Conservation (phyloP, 2,113 vertebrate genomes). For the Oxyura jamaicensis region DNA sequence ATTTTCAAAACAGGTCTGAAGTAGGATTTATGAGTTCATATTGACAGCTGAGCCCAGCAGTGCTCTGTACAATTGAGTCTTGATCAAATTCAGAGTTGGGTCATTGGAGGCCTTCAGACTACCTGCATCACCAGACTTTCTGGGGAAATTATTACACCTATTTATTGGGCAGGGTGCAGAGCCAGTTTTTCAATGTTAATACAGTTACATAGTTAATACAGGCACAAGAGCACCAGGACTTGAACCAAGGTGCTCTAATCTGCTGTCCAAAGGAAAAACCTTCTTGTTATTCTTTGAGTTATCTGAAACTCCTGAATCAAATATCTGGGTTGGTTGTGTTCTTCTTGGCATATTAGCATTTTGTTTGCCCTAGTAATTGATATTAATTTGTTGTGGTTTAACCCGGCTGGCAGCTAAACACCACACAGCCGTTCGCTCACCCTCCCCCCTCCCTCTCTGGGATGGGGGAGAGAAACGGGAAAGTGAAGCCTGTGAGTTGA, state of each 20-base stretch:
- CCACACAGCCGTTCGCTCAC: no score
- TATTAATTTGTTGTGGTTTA: no score
- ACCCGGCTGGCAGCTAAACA: no score
- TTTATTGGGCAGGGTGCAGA: not conserved
- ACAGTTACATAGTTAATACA: not conserved
- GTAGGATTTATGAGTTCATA: not conserved
- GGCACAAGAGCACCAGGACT: not conserved
- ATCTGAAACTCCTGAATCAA: not conserved
- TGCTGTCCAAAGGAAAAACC: not conserved
- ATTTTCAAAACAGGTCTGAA: not conserved
- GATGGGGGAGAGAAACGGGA: no score
- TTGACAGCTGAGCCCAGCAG: not conserved
- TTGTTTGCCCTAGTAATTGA: not conserved
- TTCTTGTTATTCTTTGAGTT: not conserved
- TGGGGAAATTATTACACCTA: not conserved
- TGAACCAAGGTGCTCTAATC: not conserved
- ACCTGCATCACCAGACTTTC: fast-evolving
- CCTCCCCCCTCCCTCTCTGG: no score
- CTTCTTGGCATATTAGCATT: not conserved
- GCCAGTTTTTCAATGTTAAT: not conserved
- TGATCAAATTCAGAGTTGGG: not conserved
- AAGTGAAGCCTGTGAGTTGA: no score
- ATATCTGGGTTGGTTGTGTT: not conserved
- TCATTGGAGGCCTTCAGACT: not conserved
- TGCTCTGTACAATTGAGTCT: not conserved